Conservation (phyloP, 64 coral and sea anemone species). For the Stichodactyla mertensii region DNA sequence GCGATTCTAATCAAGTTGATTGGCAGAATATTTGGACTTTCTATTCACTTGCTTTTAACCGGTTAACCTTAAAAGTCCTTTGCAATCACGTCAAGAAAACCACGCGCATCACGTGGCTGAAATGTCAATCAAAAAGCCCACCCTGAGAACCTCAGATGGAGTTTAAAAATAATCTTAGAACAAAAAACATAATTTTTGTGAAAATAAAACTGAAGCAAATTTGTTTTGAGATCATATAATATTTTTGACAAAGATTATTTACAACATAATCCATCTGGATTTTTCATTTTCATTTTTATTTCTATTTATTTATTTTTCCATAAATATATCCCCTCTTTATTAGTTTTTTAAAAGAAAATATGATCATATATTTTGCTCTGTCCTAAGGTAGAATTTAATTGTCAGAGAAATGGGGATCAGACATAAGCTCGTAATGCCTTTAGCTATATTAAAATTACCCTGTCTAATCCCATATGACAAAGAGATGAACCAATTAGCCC, state of each 20-base stretch:
- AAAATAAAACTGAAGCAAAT: neutral
- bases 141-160: neutral
- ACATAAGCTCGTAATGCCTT: no score
- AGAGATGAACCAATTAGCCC: no score
- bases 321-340: no score
- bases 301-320: no score
- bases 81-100: neutral
- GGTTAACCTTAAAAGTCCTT: slow-evolving; percentile 2
- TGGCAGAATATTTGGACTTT: neutral
- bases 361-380: no score
- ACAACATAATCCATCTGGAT: neutral
- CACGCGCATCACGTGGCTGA: neutral
- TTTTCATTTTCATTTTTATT: neutral
- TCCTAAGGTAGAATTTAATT: no score
- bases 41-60: neutral
- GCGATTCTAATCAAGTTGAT: neutral
- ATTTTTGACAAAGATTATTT: neutral
- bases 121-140: neutral
- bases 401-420: no score
- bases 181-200: neutral
- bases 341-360: no score
- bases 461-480: no score
- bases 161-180: neutral
- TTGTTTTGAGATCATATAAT: neutral
- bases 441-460: no score